A percentile compares a stretch with the other conserved stretches of the same genome.
Conservation (phyloP, 2,797 vertebrate species). For the Pelobates cultripes region DNA sequence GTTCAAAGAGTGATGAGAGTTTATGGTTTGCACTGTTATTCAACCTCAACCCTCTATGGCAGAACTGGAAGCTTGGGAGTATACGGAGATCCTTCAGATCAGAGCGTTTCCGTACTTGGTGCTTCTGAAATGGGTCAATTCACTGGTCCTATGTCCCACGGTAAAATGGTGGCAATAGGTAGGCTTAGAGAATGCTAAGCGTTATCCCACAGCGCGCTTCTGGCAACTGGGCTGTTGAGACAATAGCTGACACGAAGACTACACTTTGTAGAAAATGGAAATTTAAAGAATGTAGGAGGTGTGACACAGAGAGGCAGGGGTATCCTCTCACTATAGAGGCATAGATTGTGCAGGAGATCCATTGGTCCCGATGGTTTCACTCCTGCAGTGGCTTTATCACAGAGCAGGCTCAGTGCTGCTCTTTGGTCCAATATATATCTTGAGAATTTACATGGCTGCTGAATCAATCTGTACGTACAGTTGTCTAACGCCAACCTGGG, state of each 20-base stretch:
- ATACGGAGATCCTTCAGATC: background rate
- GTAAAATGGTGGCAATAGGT: background rate
- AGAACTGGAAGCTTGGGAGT: background rate
- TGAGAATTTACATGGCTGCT: constrained; percentile 81
- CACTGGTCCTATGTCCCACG: background rate
- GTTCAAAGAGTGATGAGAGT: background rate
- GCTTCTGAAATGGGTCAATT: background rate
- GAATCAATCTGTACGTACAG: constrained; percentile 94
- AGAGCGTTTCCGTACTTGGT: background rate
- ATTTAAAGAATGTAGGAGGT: constrained; percentile 2
- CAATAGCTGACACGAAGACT: constrained; percentile 22
- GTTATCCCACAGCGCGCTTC: background rate
- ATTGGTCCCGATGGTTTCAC: constrained; percentile 34
- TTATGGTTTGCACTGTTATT: background rate
- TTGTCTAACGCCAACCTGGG: constrained; percentile 89
- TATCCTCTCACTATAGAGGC: constrained; percentile 19
- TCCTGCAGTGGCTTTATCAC: constrained; percentile 31
- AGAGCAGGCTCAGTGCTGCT: constrained; percentile 18
- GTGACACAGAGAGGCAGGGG: constrained; percentile 16
- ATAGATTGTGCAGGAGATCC: constrained; percentile 7
- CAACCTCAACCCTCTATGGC: background rate
- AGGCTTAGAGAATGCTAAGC: background rate
- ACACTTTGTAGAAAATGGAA: constrained; percentile 25
- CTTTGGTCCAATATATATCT: constrained; percentile 43
- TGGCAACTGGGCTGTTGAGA: background rate